Base-by-base conservation (phyloP, 92 coral and sea anemone genomes). In the Porites cylindrica region DNA sequence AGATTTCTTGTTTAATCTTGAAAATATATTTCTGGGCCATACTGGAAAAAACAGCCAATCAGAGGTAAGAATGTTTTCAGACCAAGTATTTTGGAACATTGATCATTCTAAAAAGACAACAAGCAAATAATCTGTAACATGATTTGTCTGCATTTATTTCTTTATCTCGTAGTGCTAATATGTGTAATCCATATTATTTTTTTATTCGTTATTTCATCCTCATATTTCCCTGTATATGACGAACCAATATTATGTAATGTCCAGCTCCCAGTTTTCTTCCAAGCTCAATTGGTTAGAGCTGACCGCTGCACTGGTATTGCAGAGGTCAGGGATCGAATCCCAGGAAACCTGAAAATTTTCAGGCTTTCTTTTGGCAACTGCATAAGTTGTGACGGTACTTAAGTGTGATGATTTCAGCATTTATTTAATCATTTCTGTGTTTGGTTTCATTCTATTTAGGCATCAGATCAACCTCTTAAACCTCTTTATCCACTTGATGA, bases 21-120 rank as follows among this genome's bases (percentile, higher is more conserved):
- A 97, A 80, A 86, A 91, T 29, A 90, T 93, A 19, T 97, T 97
- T 80, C 87, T 97, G 59, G 98, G 97, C 65, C 98, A 95, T 71
- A 69, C 63, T 59, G 94, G 90, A 52, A 95, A 80, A 84, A 73
- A 86, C 63, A 85, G 53, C 20, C 89, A 85, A 56, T 11, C 70
- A 26, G 76, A 75, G 82, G 83, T 85, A 21, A 85, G 62, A 52
- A 16, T n/a, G 6, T n/a, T 16, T 18, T 7, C 7, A 7, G 16
- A 56, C 13, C 4, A 14, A 1, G 16, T 10, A 56, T 14, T 14
- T 56, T 56, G 47, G 47, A 38, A 4, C 6, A 38, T 38, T 38
- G 47, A 38, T 38, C 0, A 38, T 38, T 38, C 47, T 38, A 4
- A 38, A 38, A 38, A 38, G 47, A 38, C 47, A 38, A 38, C 47